Evolutionary conservation across 1,140 invertebrate species (phyloP), one percentile per base, ranked within the genome.

Genomic region (Drosophila orosa): DNA sequence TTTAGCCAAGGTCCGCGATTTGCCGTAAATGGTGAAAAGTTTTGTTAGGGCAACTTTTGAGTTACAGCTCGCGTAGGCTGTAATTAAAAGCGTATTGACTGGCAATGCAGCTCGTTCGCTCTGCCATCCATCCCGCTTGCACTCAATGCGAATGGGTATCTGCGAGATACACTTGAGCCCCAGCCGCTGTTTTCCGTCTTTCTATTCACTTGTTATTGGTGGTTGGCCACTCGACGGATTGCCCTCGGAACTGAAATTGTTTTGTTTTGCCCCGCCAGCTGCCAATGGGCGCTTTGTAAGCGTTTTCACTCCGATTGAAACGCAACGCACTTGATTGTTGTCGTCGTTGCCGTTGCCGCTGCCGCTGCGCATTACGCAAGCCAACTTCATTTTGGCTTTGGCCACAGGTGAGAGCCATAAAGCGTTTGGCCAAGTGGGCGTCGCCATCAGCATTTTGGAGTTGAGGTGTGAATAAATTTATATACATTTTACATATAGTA

Each of bases 61-160:
- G 78, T 44, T 57, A 66, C 48, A 33, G 15, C 50, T 9, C 61
- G 83, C 74, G 84, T 87, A 78, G 84, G 84, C 45, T 52, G 84
- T 84, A 87, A 87, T 87, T 87, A 87, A 87, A 87, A 90, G 84
- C 85, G 66, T 87, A 87, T 87, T 87, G 84, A 87, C 73, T 87
- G 81, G 69, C 69, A 85, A 58, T 86, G 78, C 78, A 71, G 62
- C 74, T 45, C 33, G 74, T 61, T 76, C 68, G 56, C 37, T 39
- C 27, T 13, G 25, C 59, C 22, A 50, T 22, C 82, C 60, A 37
- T 87, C 84, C 65, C 84, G 63, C 75, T 83, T 59, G 57, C 68
- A 69, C 84, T 73, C 29, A 58, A 85, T 74, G 62, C 57, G 35
- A 56, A 56, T n/a, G 50, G 17, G 31, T 67, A 76, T 66, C 61